A percentile compares a stretch with the other conserved stretches of the same genome.
These are phyloP conservation scores for Akabosia matsudoensis DNA, from an alignment of 1,140 invertebrate genomes.

Conservation along the genomic window DNA sequence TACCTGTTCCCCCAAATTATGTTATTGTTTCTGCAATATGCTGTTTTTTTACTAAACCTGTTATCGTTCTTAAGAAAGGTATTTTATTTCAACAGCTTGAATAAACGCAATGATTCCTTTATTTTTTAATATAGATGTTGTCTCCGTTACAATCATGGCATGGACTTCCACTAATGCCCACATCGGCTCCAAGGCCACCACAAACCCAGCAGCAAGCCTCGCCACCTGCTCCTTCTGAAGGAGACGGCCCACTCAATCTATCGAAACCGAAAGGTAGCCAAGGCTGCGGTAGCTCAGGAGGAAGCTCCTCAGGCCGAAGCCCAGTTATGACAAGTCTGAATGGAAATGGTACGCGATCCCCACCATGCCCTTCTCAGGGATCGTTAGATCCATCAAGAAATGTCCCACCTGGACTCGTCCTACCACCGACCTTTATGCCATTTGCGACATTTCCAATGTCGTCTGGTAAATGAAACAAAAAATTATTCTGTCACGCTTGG, in stretches of 20 bases:
- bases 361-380: slow-evolving; percentile 47
- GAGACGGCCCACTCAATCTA: slow-evolving; percentile 81
- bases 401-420: slow-evolving; percentile 55
- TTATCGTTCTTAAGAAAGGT: too few species aligned
- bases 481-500: neutral
- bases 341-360: slow-evolving; percentile 49
- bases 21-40: too few species aligned
- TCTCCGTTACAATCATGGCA: slow-evolving; percentile 40
- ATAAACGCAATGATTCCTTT: too few species aligned
- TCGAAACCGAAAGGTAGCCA: slow-evolving; percentile 72
- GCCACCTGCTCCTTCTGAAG: slow-evolving; percentile 56
- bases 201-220: slow-evolving; percentile 50
- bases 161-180: slow-evolving; percentile 41
- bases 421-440: slow-evolving; percentile 46
- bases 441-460: slow-evolving; percentile 46
- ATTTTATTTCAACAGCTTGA: too few species aligned
- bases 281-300: slow-evolving; percentile 50
- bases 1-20: too few species aligned
- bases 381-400: slow-evolving; percentile 53
- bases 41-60: too few species aligned
- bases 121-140: slow-evolving; percentile 32
- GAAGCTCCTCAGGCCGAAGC: slow-evolving; percentile 54
- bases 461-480: slow-evolving; percentile 31
- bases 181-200: slow-evolving; percentile 53
- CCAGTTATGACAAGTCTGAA: slow-evolving; percentile 21